Percentiles rank a stretch among this genome's conserved stretches.
These are phyloP conservation scores for Siniperca undulata DNA, from an alignment of 2,797 vertebrate genomes.

Conservation along the genomic window DNA sequence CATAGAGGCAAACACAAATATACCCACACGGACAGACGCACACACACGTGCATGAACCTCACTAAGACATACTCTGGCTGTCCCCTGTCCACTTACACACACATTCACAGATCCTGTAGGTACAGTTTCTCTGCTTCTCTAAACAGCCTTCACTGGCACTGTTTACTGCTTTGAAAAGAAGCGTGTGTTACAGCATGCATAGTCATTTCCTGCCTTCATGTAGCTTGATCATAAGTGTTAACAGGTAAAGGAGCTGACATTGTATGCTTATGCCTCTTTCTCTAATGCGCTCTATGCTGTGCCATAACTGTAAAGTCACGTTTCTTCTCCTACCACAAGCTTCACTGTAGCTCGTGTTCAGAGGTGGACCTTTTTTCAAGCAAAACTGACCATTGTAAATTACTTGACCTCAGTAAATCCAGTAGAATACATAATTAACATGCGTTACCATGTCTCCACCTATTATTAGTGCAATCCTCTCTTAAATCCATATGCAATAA, in stretches of 20 bases:
- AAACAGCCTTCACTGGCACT: neutral
- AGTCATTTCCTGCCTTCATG: slow-evolving; percentile 4
- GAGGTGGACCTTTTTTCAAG: neutral
- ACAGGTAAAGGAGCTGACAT: neutral
- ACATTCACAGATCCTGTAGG: slow-evolving; percentile 1
- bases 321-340: neutral
- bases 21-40: slow-evolving; percentile 15
- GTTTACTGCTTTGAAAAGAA: slow-evolving; percentile 4
- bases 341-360: neutral
- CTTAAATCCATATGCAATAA: neutral
- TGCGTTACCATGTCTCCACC: neutral
- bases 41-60: slow-evolving; percentile 10
- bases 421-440: neutral
- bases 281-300: neutral
- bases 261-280: neutral
- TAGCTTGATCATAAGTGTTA: neutral
- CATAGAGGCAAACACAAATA: slow-evolving; percentile 65
- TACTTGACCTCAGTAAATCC: neutral
- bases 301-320: neutral
- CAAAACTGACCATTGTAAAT: neutral
- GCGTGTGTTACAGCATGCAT: neutral
- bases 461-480: neutral
- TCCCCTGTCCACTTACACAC: slow-evolving; percentile 32
- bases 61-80: neutral
- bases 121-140: slow-evolving; percentile 10